Evolutionary conservation across 2,113 vertebrate species (phyloP), one percentile per base, ranked within the genome.

Genomic region (Lepisosteus oculatus): DNA sequence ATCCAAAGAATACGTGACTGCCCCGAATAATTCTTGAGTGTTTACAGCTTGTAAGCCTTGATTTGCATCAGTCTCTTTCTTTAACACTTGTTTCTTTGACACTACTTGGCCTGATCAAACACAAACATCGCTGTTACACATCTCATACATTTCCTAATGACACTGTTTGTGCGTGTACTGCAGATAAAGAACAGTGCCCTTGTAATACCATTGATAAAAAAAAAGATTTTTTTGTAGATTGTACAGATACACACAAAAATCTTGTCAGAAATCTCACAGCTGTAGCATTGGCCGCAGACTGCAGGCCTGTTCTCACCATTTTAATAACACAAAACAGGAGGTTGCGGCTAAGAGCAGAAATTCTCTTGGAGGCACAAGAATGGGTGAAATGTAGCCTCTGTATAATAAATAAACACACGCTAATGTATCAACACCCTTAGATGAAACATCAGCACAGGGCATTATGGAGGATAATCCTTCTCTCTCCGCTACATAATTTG

Each of bases 51-150:
- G 83, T 91, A 89, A 84, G 82, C 76, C 80, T 63, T 41, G 78
- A 17, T 62, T 69, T 80, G 69, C 79, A 71, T 74, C 77, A 72
- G 65, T 59, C 77, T 73, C 72, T 77, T 81, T 87, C 85, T 88
- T 85, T 87, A 84, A 91, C 86, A 90, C 85, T 85, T 87, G 89
- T 88, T 77, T 76, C 77, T 73, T 77, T 77, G 80, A 71, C 74
- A 56, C 73, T 72, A 77, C 78, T 78, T 83, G 73, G 80, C 85
- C 80, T 73, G 77, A 86, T 74, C 85, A 59, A 71, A 78, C 55
- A 61, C 71, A 84, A 80, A 87, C 87, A 90, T 90, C 85, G 83
- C 85, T 80, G 51, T 70, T 75, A 83, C 83, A 86, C 79, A 85
- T 86, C 85, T 79, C 42, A 54, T 29, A 69, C 72, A 51, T 54